Conservation (phyloP, 2,888 invertebrate genomes). For the Linyphia triangularis region DNA sequence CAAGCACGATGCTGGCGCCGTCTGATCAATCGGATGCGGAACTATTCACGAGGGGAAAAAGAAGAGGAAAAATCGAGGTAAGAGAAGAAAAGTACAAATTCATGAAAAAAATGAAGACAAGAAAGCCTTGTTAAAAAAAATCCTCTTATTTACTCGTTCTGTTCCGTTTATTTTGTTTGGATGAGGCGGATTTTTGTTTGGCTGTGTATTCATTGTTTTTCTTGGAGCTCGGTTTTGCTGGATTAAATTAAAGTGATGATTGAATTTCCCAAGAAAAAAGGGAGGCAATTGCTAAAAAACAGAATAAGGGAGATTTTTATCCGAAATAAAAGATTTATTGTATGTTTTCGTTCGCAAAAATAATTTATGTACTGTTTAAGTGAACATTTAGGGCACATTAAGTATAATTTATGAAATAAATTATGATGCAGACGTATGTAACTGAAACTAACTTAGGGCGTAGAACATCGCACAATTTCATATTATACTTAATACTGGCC, state of each 20-base stretch:
- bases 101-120: background rate
- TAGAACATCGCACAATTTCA: no score
- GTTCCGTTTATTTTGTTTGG: background rate
- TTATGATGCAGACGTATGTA: no score
- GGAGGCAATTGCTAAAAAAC: no score
- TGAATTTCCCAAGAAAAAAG: background rate
- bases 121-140: slow-evolving; percentile 9
- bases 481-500: no score
- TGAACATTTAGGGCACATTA: no score
- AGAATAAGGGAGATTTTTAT: no score
- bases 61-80: background rate
- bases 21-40: slow-evolving; percentile 35
- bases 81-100: background rate
- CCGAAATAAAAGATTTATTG: no score
- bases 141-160: background rate
- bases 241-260: background rate
- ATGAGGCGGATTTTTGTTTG: background rate
- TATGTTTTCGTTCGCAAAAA: no score
- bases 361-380: no score
- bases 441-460: no score
- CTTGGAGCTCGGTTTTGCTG: background rate
- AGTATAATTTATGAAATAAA: no score
- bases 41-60: background rate
- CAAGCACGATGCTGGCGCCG: slow-evolving; percentile 21
- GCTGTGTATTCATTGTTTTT: background rate